A percentile compares a stretch with the other conserved stretches of the same genome.
These are phyloP conservation scores for Pygoscelis adeliae DNA, from an alignment of 2,113 vertebrate genomes.

Conservation along the genomic window DNA sequence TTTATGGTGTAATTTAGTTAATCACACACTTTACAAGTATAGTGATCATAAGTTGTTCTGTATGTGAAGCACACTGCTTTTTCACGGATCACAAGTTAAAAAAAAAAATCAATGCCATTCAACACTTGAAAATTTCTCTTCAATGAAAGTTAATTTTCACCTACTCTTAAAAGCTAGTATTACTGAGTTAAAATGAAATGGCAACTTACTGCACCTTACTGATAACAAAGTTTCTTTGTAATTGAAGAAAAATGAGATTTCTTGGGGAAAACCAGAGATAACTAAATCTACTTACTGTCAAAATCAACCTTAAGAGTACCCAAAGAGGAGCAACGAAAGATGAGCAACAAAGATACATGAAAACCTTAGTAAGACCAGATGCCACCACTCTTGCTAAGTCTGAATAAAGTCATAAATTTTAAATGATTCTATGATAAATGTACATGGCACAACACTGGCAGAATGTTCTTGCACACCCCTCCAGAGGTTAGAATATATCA, in stretches of 20 bases:
- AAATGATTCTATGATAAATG: background rate
- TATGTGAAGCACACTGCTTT: background rate
- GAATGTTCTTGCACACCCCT: background rate
- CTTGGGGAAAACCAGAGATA: background rate
- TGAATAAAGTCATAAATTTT: background rate
- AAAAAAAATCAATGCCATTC: background rate
- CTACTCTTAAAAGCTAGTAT: background rate
- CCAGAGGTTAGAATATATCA: background rate
- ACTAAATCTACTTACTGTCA: background rate
- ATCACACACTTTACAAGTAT: background rate
- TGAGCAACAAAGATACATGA: background rate
- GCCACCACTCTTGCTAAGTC: background rate
- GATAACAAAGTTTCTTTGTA: background rate
- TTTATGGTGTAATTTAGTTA: background rate
- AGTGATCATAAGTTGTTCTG: background rate
- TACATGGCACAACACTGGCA: background rate
- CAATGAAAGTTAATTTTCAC: background rate
- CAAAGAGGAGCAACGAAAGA: background rate
- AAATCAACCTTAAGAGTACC: background rate
- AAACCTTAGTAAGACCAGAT: background rate
- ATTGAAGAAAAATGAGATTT: background rate
- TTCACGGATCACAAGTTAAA: background rate
- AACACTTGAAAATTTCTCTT: background rate
- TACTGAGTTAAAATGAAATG: background rate
- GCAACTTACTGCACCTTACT: background rate